phyloP scores from a whole-genome alignment of 2,797 vertebrate species.

The Sciaenops ocellatus region DNA sequence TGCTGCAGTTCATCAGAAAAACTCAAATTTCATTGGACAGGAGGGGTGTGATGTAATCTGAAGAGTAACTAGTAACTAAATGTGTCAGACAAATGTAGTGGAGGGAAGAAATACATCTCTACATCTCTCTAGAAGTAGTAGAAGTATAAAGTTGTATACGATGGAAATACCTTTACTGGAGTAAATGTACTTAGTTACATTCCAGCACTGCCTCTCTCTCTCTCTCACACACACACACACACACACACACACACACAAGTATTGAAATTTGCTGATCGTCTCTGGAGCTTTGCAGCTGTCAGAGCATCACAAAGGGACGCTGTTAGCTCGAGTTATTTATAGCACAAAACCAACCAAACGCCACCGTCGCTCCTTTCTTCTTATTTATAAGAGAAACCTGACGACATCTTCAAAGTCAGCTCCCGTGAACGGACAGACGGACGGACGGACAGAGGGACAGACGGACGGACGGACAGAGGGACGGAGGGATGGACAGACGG shows the following conservation, averaged over 20 bases:
- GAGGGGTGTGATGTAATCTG: neutral
- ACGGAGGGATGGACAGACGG: no score
- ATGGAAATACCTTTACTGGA: neutral
- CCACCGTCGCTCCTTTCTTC: conserved; percentile 52
- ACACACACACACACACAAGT: no score
- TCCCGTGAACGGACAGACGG: conserved; percentile 18
- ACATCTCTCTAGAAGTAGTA: neutral
- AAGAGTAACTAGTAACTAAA: neutral
- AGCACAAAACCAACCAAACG: conserved; percentile 48
- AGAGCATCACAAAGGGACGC: conserved; percentile 63
- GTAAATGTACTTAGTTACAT: neutral
- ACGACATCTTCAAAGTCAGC: conserved; percentile 41
- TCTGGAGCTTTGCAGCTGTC: conserved; percentile 54
- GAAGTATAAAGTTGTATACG: neutral
- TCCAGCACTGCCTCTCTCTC: neutral
- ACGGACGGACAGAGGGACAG: no score
- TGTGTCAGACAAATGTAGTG: neutral
- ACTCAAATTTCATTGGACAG: neutral
- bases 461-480: no score
- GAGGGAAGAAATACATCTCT: neutral
- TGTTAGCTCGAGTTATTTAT: conserved; percentile 73
- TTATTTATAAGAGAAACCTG: conserved; percentile 63
- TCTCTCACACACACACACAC: no score
- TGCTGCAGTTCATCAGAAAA: neutral
- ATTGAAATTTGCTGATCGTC: conserved; percentile 53